Evolutionary conservation across 2,113 vertebrate genomes (phyloP).

Genomic region (Egretta garzetta): DNA sequence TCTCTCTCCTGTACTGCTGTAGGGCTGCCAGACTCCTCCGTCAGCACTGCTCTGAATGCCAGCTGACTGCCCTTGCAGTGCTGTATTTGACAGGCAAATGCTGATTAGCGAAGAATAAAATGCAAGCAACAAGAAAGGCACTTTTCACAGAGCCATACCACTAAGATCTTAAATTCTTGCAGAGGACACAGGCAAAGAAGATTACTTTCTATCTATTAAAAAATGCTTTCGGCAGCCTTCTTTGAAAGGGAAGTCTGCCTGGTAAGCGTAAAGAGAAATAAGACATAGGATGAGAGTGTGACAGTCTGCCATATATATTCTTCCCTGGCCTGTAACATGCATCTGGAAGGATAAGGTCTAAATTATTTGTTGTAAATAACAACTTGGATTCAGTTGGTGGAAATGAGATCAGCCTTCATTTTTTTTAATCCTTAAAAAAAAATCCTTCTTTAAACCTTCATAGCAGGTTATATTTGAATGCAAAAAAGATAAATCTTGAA

Average conservation of each 20-base stretch:
- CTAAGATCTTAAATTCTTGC: background rate
- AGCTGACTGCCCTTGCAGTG: background rate
- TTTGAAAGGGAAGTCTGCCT: background rate
- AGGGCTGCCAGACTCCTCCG: background rate
- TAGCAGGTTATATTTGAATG: background rate
- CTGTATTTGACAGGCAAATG: background rate
- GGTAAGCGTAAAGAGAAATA: background rate
- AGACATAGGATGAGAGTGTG: background rate
- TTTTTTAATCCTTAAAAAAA: background rate
- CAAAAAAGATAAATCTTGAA: background rate
- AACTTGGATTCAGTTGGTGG: background rate
- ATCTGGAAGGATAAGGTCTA: constrained; percentile 18
- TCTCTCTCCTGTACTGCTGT: background rate
- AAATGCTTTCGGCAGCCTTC: background rate
- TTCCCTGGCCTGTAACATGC: background rate
- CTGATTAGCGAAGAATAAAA: background rate
- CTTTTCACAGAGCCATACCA: background rate
- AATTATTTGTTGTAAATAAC: constrained; percentile 43
- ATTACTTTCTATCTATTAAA: background rate
- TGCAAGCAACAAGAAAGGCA: background rate
- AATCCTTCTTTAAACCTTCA: no score
- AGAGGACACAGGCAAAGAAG: background rate
- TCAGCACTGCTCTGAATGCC: background rate
- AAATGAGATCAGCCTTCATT: background rate
- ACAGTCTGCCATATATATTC: background rate